Base-by-base conservation (phyloP, 2,888 invertebrate genomes). In the Pegoplata infirma region DNA sequence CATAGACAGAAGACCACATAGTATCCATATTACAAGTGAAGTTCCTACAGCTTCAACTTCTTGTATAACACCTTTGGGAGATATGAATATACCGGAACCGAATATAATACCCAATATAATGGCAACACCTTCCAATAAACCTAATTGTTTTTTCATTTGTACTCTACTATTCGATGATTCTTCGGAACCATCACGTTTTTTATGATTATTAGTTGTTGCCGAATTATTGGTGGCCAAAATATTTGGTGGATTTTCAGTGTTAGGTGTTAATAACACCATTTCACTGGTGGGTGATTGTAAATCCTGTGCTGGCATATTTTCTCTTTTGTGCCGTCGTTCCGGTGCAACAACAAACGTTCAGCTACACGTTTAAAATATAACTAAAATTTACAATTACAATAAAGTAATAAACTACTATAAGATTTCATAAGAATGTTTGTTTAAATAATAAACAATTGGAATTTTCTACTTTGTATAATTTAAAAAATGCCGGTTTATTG, bases 61-160 rank as follows among this genome's bases (percentile, higher is more conserved):
- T 84, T 93, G 91, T 68, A 99, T 92, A 1, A 99, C 97, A 82
- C 98, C 98, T 89, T 96, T 96, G 0, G 98, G 98, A 0, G 98
- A 96, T 82, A 99, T 95, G 88, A 99, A 99, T 86, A 99, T 98
- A 28, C 97, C 97, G 82, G 98, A 98, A 14, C 99, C 99, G 85
- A 97, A 95, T 84, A 98, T 98, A 68, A 97, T 96, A 71, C 98
- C 98, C 77, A 98, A 91, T 85, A 98, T 98, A 82, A 98, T 97
- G 36, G 97, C 96, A 16, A 98, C 95, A 8, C 98, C 98, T 91
- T 97, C 97, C 6, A 97, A 90, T 53, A 98, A 90, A 0, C 97
- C 97, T 16, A 98, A 91, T 86, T 97, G 94, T 87, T 97, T 96
- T 86, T 96, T 96, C 92, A 98, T 94, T 87, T 93, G 92, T 16